Evolutionary conservation across 2,888 invertebrate genomes (phyloP).

Genomic region (Cephus spinipes): DNA sequence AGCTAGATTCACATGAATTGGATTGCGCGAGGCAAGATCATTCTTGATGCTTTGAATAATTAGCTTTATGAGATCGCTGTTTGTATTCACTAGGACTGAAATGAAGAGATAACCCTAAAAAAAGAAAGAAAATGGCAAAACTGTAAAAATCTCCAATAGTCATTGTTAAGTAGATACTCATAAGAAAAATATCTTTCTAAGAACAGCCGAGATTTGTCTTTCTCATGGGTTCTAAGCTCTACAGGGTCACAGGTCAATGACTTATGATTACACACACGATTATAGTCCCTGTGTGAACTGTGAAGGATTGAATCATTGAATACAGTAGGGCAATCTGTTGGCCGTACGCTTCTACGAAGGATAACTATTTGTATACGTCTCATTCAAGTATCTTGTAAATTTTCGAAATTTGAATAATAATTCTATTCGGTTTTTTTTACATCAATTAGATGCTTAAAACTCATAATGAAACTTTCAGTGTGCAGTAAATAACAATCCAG

Average conservation of each 20-base stretch:
- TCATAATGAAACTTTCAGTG: conserved; percentile 20
- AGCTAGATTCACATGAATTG: conserved; percentile 98
- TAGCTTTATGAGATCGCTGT: conserved; percentile 98
- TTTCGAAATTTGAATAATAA: neutral
- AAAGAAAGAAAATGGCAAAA: conserved; percentile 19
- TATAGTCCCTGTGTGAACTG: neutral
- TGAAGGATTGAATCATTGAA: neutral
- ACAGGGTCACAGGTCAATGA: neutral
- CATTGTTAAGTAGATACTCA: conserved; percentile 2
- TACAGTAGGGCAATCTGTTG: neutral
- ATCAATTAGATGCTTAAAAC: neutral
- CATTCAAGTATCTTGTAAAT: too few species aligned
- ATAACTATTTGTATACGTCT: neutral
- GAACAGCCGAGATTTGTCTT: neutral
- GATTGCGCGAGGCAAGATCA: conserved; percentile 95
- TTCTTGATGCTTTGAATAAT: conserved; percentile 99
- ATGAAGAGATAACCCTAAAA: conserved; percentile 98
- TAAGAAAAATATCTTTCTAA: conserved; percentile 2
- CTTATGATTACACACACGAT: neutral
- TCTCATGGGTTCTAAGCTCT: neutral
- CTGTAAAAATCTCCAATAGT: conserved; percentile 1
- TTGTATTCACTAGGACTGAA: conserved; percentile 98
- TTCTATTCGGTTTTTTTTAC: neutral
- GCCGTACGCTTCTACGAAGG: neutral
- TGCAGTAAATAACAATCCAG: conserved; percentile 17